Conservation (phyloP, 2,113 vertebrate genomes). For the Albula glossodonta region DNA sequence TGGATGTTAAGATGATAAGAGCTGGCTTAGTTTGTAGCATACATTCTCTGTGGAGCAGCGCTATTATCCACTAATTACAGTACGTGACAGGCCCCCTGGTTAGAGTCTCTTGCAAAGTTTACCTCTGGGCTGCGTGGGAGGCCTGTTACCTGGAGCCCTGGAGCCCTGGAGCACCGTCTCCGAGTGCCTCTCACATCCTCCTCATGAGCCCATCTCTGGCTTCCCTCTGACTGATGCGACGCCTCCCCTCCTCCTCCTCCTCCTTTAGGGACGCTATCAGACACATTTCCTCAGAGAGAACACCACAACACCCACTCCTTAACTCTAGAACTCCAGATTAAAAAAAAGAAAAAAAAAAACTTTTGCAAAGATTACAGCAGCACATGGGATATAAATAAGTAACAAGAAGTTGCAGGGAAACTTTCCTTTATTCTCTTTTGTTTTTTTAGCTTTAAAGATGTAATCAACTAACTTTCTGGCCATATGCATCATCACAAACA, state of each 20-base stretch:
- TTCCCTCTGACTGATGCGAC: not conserved
- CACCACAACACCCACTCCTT: not conserved
- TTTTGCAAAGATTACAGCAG: not conserved
- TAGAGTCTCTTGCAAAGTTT: not conserved
- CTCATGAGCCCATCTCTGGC: not conserved
- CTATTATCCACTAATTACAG: not conserved
- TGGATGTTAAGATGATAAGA: not conserved
- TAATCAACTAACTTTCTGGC: slow-evolving; percentile 12
- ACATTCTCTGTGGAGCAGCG: not conserved
- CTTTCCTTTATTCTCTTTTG: slow-evolving; percentile 16
- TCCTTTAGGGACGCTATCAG: not conserved
- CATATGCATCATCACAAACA: no score
- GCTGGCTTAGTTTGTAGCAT: not conserved
- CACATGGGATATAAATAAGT: slow-evolving; percentile 9
- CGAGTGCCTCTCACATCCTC: not conserved
- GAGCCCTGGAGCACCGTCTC: not conserved
- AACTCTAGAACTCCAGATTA: slow-evolving; percentile 3
- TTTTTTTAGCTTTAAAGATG: slow-evolving; percentile 19
- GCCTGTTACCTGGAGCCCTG: not conserved
- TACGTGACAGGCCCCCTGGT: not conserved
- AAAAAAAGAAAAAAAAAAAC: slow-evolving; percentile 7
- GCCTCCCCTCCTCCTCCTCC: not conserved
- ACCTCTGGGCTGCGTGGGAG: not conserved
- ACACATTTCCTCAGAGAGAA: slow-evolving; percentile 8
- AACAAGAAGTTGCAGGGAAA: slow-evolving; percentile 1